Evolutionary conservation across 2,888 invertebrate genomes (phyloP).

Genomic region (Ennomos quercinarius): DNA sequence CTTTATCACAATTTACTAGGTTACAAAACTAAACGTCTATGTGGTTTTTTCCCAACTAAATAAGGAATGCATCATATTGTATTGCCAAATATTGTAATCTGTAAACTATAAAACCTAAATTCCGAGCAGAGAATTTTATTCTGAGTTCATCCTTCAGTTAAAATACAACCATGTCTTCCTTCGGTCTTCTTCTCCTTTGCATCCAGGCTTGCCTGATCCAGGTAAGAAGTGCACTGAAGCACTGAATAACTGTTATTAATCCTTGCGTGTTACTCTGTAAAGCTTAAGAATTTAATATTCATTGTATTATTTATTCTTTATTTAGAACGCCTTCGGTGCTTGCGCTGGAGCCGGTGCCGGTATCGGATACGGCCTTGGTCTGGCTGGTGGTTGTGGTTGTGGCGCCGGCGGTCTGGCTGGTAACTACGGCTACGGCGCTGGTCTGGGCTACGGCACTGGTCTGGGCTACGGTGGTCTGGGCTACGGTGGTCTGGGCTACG

Average conservation of each 20-base stretch:
- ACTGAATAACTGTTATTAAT: too few species aligned
- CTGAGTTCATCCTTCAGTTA: conserved; percentile 22
- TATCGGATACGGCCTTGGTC: neutral
- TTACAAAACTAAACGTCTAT: too few species aligned
- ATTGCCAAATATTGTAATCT: neutral
- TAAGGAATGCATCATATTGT: too few species aligned
- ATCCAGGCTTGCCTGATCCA: conserved; percentile 45
- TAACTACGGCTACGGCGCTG: neutral
- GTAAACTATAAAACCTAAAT: conserved; percentile 1
- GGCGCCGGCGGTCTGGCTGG: neutral
- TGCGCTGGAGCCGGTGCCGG: conserved; percentile 3
- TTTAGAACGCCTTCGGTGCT: conserved; percentile 23
- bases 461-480: conserved; percentile 17
- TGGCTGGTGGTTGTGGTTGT: conserved; percentile 11
- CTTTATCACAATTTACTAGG: too few species aligned
- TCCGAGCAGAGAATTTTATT: conserved; percentile 2
- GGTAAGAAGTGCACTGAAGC: conserved; percentile 35
- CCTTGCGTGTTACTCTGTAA: too few species aligned
- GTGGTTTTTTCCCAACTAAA: too few species aligned
- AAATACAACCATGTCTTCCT: conserved; percentile 38
- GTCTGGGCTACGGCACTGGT: conserved; percentile 17
- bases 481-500: conserved; percentile 13
- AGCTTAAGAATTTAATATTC: too few species aligned
- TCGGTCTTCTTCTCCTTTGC: conserved; percentile 34
- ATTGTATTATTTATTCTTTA: neutral